These are phyloP conservation scores for Acheta domesticus DNA, from an alignment of 2,888 invertebrate genomes.

Conservation along the genomic window DNA sequence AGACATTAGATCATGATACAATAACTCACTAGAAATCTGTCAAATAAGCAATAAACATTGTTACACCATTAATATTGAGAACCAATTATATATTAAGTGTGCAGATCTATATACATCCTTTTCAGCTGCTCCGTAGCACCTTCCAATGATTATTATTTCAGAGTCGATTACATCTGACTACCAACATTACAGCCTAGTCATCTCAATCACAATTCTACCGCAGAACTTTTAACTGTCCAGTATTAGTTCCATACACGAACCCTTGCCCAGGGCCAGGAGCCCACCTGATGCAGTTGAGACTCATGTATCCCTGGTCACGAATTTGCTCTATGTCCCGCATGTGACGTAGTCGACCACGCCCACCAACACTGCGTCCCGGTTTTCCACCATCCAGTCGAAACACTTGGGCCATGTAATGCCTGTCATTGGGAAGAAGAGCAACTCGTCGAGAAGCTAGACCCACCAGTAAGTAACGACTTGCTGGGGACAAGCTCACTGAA, in stretches of 20 bases:
- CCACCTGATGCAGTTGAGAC: slow-evolving; percentile 82
- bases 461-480: slow-evolving; percentile 72
- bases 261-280: slow-evolving; percentile 79
- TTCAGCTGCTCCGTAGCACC: slow-evolving; percentile 3
- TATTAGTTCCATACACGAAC: slow-evolving; percentile 80
- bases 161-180: background rate
- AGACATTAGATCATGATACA: background rate
- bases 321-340: slow-evolving; percentile 66
- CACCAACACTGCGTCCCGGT: slow-evolving; percentile 32
- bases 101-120: slow-evolving; percentile 7
- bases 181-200: background rate
- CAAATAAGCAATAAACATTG: background rate
- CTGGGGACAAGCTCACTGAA: slow-evolving; percentile 80
- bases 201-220: slow-evolving; percentile 38
- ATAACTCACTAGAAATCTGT: background rate
- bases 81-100: background rate
- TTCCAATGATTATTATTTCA: background rate
- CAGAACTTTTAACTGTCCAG: slow-evolving; percentile 73
- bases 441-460: slow-evolving; percentile 69
- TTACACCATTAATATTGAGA: background rate
- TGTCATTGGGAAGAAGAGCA: slow-evolving; percentile 53
- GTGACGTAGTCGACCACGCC: slow-evolving; percentile 38
- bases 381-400: slow-evolving; percentile 46
- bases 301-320: slow-evolving; percentile 60
- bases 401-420: slow-evolving; percentile 51